Evolutionary conservation across 2,797 vertebrate genomes (phyloP), one percentile per base, ranked within the genome.

Genomic region (Cheirogaleus major): DNA sequence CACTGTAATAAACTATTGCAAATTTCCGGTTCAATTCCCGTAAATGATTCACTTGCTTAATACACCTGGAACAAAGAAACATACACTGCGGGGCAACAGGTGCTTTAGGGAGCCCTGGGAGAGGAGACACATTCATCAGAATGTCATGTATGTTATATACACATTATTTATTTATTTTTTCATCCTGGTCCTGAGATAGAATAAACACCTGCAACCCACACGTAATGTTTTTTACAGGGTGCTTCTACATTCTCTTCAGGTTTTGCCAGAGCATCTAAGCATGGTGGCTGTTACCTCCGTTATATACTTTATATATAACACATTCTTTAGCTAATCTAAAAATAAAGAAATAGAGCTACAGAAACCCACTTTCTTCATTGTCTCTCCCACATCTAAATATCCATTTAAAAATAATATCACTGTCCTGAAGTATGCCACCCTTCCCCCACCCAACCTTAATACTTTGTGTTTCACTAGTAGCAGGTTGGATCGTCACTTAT

Each of bases 81-180:
- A 95, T 73, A 38, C 23, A 87, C 81, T 97, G 83, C 63, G 96
- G 89, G 96, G 93, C 87, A 98, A 95, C 97, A 98, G 96, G 95
- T 98, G 93, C 43, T 98, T 79, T 94, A 97, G 72, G 91, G 38
- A 80, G 93, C 93, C 95, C 97, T 92, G 67, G 97, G 69, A 67
- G 89, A 75, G 97, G 95, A 38, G 38, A 38, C 86, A 89, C 38
- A 91, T 90, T 78, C 61, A 61, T 97, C 93, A 93, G 83, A 96
- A 96, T 94, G 89, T 93, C 93, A 96, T 97, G 91, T 90, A 78
- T 65, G 76, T 95, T 97, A 95, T 92, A 90, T 15, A 32, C 55
- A 81, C 20, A 5, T 81, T 75, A 52, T 70, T 89, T 73, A 93
- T 72, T 92, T 93, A 20, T 79, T 89, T 96, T 82, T 96, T 92